These are phyloP conservation scores for Pollenia angustigena DNA, from an alignment of 2,888 invertebrate genomes.

Conservation along the genomic window DNA sequence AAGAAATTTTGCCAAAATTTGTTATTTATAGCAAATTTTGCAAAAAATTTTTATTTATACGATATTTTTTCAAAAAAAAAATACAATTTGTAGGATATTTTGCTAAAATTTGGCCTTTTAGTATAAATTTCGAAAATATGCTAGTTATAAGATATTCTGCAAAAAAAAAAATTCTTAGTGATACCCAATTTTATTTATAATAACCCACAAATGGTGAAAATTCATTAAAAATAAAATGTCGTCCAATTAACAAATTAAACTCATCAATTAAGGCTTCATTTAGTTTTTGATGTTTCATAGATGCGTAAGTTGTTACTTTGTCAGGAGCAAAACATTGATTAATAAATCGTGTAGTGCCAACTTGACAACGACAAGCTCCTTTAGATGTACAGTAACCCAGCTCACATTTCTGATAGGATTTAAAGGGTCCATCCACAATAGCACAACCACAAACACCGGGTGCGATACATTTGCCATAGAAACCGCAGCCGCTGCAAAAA, in stretches of 20 bases:
- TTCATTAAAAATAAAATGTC: slow-evolving; percentile 76
- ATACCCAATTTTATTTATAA: slow-evolving; percentile 29
- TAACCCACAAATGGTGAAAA: slow-evolving; percentile 43
- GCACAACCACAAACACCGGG: slow-evolving; percentile 83
- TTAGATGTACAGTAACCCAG: slow-evolving; percentile 78
- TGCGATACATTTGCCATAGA: slow-evolving; percentile 81
- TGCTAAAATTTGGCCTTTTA: no score
- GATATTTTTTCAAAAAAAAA: no score
- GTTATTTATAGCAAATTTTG: no score
- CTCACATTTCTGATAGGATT: slow-evolving; percentile 74
- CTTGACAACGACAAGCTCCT: slow-evolving; percentile 79
- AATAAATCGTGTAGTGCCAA: slow-evolving; percentile 80
- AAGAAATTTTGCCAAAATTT: no score
- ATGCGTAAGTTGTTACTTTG: slow-evolving; percentile 81
- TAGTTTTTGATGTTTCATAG: slow-evolving; percentile 77
- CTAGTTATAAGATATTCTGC: no score
- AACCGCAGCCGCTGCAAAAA: slow-evolving; percentile 78
- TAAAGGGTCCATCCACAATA: slow-evolving; percentile 75
- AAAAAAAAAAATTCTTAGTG: no score
- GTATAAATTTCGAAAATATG: no score
- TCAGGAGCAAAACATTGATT: slow-evolving; percentile 81
- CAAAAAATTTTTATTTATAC: no score
- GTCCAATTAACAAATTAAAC: slow-evolving; percentile 80
- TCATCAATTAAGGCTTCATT: slow-evolving; percentile 79
- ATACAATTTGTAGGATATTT: no score